These are phyloP conservation scores for Plectropomus leopardus DNA, from an alignment of 2,113 vertebrate species.

Conservation along the genomic window DNA sequence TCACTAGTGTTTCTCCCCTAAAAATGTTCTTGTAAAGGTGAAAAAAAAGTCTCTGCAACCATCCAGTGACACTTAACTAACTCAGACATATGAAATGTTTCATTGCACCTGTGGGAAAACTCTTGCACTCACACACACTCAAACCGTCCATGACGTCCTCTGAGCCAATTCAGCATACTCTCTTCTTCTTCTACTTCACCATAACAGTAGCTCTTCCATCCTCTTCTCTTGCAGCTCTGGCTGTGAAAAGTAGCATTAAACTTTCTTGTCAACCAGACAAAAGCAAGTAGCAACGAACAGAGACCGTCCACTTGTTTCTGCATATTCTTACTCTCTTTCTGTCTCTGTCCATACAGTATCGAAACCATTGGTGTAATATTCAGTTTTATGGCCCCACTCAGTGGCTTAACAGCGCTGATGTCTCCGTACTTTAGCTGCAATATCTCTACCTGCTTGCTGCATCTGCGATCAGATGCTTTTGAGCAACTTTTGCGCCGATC, in stretches of 20 bases:
- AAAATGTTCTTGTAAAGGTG: neutral
- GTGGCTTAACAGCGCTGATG: slow-evolving; percentile 42
- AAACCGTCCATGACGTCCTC: slow-evolving; percentile 55
- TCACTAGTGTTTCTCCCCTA: slow-evolving; percentile 10
- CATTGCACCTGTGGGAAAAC: slow-evolving; percentile 31
- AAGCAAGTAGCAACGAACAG: slow-evolving; percentile 63
- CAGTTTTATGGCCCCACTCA: slow-evolving; percentile 22
- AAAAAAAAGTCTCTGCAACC: slow-evolving; percentile 17
- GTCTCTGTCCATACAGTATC: slow-evolving; percentile 40
- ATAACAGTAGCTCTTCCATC: slow-evolving; percentile 51
- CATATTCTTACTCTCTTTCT: slow-evolving; percentile 26
- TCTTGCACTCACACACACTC: slow-evolving; percentile 32
- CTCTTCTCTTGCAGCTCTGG: slow-evolving; percentile 41
- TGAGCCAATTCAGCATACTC: slow-evolving; percentile 44
- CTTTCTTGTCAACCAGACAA: slow-evolving; percentile 51
- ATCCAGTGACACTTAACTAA: slow-evolving; percentile 54
- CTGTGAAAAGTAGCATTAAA: slow-evolving; percentile 76
- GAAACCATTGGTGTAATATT: slow-evolving; percentile 22
- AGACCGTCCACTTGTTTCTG: slow-evolving; percentile 43
- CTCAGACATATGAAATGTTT: neutral
- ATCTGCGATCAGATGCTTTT: slow-evolving; percentile 9
- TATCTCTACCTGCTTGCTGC: slow-evolving; percentile 44
- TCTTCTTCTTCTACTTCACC: slow-evolving; percentile 15
- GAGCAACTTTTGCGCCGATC: slow-evolving; percentile 1
- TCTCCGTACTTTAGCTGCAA: slow-evolving; percentile 46